Base-by-base conservation (phyloP, 92 coral and sea anemone genomes). In the Heliopora coerulea region DNA sequence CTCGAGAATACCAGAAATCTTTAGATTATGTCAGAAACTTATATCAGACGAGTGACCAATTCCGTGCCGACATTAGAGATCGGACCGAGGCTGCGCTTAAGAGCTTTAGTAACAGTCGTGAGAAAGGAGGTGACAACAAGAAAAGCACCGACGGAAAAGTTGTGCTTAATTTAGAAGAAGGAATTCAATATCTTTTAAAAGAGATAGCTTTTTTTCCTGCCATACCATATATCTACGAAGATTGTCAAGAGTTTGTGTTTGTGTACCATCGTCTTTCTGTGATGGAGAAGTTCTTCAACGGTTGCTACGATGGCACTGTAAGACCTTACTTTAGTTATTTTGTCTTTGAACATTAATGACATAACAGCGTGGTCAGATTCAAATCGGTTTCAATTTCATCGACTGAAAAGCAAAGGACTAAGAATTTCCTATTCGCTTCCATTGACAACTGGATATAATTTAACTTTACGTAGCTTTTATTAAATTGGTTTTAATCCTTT, bases 211-310 rank as follows among this genome's bases (percentile, higher is more conserved):
- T 90, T 63, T 41, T 84, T 17, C 73, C 62, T 11, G 87, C 83
- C 12, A 64, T 87, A 1, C 87, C 87, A 27, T 54, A 46, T 26
- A 64, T 87, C 72, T 79, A 87, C 49, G 70, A 81, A 25, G 52
- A 63, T 72, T 84, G 91, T 42, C 46, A 79, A 13, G 86, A 82
- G 49, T 89, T 66, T 67, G 91, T 89, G 25, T 15, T 82, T 10
- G 96, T 89, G 46, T 89, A 89, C 79, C 89, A 87, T 34, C 91
- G 96, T 41, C 30, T 83, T 1, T 83, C 89, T 85, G 89, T 89
- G 14, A 39, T 89, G 59, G 91, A 89, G 72, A 86, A 74, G 59
- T 84, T 54, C 65, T 74, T 84, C 34, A 80, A 59, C 14, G 96
- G 96, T n/a, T 35, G 20, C 35, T 89, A 87, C 29, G 91, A 89